Percentiles rank a stretch among this genome's conserved stretches.
Evolutionary conservation across 2,113 vertebrate genomes (phyloP).

Genomic region (Daubentonia madagascariensis): DNA sequence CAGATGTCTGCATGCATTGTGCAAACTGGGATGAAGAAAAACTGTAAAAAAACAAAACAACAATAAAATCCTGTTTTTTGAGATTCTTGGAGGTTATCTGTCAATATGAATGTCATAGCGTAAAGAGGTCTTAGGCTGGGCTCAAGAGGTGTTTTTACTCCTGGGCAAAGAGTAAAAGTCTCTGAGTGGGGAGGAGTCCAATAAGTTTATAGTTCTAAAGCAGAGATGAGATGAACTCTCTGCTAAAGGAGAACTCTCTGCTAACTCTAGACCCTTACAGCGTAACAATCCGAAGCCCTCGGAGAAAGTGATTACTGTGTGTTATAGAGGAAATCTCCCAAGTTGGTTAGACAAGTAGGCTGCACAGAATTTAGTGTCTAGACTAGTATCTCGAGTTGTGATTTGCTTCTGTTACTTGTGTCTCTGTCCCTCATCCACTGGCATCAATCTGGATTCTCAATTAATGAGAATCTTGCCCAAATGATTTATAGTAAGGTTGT

Average conservation of each 20-base stretch:
- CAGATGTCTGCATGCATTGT: constrained; percentile 20
- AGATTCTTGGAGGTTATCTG: neutral
- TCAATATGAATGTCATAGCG: neutral
- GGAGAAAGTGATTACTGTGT: neutral
- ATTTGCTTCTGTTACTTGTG: neutral
- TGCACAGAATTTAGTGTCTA: neutral
- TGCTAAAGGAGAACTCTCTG: neutral
- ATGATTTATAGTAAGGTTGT: neutral
- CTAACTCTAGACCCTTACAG: neutral
- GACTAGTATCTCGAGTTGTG: neutral
- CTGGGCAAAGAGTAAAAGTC: neutral
- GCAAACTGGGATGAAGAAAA: constrained; percentile 19
- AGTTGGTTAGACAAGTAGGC: neutral
- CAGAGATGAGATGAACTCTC: neutral
- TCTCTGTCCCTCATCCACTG: neutral
- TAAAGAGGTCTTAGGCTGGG: neutral
- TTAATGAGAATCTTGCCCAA: neutral
- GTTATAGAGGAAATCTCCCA: neutral
- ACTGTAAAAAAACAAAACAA: neutral
- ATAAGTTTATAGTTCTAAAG: neutral
- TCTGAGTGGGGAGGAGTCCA: neutral
- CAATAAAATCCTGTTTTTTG: neutral
- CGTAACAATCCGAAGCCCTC: neutral
- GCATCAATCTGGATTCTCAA: neutral
- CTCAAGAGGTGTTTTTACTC: neutral